Base-by-base conservation (phyloP, 2,113 vertebrate genomes). In the Calonectris borealis region DNA sequence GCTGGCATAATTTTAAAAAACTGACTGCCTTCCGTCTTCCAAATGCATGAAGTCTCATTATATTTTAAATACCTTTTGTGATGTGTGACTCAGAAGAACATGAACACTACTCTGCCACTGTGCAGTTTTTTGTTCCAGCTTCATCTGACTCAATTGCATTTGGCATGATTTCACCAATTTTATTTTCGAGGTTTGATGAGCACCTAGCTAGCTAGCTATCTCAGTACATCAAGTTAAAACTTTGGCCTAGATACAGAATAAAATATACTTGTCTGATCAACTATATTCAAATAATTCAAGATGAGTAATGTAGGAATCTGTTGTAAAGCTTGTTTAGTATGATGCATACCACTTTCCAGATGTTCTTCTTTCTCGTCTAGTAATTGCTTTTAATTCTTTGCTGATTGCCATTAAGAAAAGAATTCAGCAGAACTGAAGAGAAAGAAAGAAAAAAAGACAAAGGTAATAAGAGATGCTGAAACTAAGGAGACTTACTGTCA, bases 261-360 rank as follows among this genome's bases (percentile, higher is more conserved):
- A 90, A 89, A 88, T 76, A 95, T 60, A 92, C 70, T 58, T 40
- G 55, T 81, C 95, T 96, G 92, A 96, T 95, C 96, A 96, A 88
- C 70, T 72, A 40, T 19, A 21, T 77, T 72, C 62, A 94, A 89
- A 87, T 46, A 80, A 83, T 86, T 88, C 64, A 83, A 90, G n/a
- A 81, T 78, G 48, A 72, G 27, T 86, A 68, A 76, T 29, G 24
- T n/a, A 62, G 31, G 44, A 86, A 40, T 91, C 68, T 40, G 10
- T 70, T 86, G 9, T 70, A 81, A 70, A 83, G 42, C 55, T 88
- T 44, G 7, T 86, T 86, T 81, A 48, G 10, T 48, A 44, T 68
- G 55, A 88, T 60, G 19, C 48, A 24, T 62, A 16, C 20, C 8
- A 27, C 16, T 71, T 92, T 60, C 44, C 32, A 94, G 72, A 68